Conservation (phyloP, 2,888 invertebrate genomes). For the Timema cristinae region DNA sequence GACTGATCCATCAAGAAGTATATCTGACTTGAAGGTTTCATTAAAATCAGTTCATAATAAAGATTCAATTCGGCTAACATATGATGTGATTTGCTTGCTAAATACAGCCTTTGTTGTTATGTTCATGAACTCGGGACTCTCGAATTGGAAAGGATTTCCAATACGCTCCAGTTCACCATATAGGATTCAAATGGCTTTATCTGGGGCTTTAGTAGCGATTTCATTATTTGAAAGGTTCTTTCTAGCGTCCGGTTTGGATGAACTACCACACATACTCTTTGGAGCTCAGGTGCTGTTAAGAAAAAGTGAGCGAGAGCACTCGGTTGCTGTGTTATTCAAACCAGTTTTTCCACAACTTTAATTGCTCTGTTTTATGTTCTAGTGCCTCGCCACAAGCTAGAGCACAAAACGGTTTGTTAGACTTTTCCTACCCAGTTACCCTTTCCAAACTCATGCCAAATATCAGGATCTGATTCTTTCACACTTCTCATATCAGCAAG, state of each 20-base stretch:
- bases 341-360: too few species aligned
- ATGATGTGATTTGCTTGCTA: not conserved
- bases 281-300: too few species aligned
- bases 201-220: conserved; percentile 1
- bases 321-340: too few species aligned
- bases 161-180: not conserved
- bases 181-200: not conserved
- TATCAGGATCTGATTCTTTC: too few species aligned
- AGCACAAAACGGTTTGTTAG: too few species aligned
- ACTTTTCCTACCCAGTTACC: too few species aligned
- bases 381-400: too few species aligned
- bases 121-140: not conserved
- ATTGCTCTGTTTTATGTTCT: too few species aligned
- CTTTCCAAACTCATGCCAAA: too few species aligned
- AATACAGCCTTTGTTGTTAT: not conserved
- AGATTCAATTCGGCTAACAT: not conserved
- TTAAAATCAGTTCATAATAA: not conserved
- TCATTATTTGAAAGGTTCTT: not conserved
- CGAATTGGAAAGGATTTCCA: not conserved
- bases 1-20: not conserved
- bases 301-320: too few species aligned
- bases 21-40: not conserved
- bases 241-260: conserved; percentile 11
- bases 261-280: not conserved
- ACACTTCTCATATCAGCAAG: too few species aligned